A percentile compares a stretch with the other conserved stretches of the same genome.
These are phyloP conservation scores for Hormaphis cornu DNA, from an alignment of 1,140 invertebrate genomes.

Conservation along the genomic window DNA sequence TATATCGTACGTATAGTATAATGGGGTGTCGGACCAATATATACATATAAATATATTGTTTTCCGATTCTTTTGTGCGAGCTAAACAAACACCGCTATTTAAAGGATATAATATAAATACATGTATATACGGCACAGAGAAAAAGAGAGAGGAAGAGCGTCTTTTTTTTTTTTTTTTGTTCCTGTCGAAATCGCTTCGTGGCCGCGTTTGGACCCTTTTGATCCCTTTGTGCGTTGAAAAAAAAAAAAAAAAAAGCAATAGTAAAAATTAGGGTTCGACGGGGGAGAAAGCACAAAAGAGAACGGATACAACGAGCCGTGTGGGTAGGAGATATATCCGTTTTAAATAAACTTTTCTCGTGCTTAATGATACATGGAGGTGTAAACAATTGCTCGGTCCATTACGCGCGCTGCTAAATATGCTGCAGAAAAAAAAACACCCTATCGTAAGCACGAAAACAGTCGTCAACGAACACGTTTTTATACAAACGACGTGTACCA, in stretches of 20 bases:
- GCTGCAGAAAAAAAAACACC: background rate
- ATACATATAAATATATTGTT: slow-evolving; percentile 18
- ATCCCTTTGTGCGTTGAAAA: slow-evolving; percentile 7
- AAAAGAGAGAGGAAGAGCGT: too few species aligned
- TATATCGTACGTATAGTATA: background rate
- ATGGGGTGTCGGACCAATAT: slow-evolving; percentile 17
- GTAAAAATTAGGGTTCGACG: slow-evolving; percentile 30
- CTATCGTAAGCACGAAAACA: background rate
- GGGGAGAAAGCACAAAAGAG: slow-evolving; percentile 25
- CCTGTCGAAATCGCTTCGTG: slow-evolving; percentile 20
- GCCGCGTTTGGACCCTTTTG: slow-evolving; percentile 1
- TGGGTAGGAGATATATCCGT: slow-evolving; percentile 22
- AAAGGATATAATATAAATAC: slow-evolving; percentile 5
- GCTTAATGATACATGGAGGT: slow-evolving; percentile 32
- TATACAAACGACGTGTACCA: too few species aligned
- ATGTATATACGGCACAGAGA: background rate
- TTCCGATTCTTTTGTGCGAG: slow-evolving; percentile 17
- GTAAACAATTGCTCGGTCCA: slow-evolving; percentile 30
- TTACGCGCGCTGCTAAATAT: slow-evolving; percentile 20
- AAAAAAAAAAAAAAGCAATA: slow-evolving; percentile 24
- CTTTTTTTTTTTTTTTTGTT: slow-evolving; percentile 8
- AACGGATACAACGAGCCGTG: background rate
- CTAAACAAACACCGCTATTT: slow-evolving; percentile 30
- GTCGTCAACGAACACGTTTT: background rate
- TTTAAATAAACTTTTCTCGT: slow-evolving; percentile 31